phyloP scores from a whole-genome alignment of 2,888 invertebrate species.

The Alsophila aescularia region DNA sequence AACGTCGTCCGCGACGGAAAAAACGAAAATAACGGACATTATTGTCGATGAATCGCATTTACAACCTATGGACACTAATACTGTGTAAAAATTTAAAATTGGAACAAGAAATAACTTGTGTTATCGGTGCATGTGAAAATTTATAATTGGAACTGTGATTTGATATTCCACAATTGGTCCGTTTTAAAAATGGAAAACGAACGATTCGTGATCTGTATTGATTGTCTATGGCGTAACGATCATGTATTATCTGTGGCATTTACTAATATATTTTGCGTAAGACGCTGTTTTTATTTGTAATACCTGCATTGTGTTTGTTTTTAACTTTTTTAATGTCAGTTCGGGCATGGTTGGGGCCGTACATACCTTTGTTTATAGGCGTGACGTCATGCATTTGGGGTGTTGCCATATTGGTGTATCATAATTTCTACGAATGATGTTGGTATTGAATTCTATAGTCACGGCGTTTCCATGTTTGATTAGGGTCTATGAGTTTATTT shows the following conservation, averaged over 20 bases:
- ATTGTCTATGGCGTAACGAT: slow-evolving; percentile 53
- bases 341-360: slow-evolving; percentile 85
- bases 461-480: slow-evolving; percentile 11
- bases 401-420: slow-evolving; percentile 79
- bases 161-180: slow-evolving; percentile 49
- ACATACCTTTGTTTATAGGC: slow-evolving; percentile 93
- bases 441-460: slow-evolving; percentile 41
- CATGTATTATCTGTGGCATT: slow-evolving; percentile 76
- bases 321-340: slow-evolving; percentile 67
- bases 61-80: slow-evolving; percentile 50
- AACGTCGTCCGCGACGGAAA: slow-evolving; percentile 83
- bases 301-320: slow-evolving; percentile 63
- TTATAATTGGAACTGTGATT: slow-evolving; percentile 75
- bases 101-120: slow-evolving; percentile 17
- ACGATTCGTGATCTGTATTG: slow-evolving; percentile 36
- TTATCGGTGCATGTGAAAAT: slow-evolving; percentile 10
- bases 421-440: slow-evolving; percentile 70
- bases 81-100: slow-evolving; percentile 29
- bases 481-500: not conserved
- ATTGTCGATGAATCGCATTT: slow-evolving; percentile 25
- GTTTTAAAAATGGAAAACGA: slow-evolving; percentile 50
- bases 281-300: slow-evolving; percentile 57
- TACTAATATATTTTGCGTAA: slow-evolving; percentile 58
- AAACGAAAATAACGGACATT: slow-evolving; percentile 75
- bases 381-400: slow-evolving; percentile 96